Evolutionary conservation across 2,113 vertebrate genomes (phyloP), one percentile per base, ranked within the genome.

Genomic region (Pterocles burchelli): DNA sequence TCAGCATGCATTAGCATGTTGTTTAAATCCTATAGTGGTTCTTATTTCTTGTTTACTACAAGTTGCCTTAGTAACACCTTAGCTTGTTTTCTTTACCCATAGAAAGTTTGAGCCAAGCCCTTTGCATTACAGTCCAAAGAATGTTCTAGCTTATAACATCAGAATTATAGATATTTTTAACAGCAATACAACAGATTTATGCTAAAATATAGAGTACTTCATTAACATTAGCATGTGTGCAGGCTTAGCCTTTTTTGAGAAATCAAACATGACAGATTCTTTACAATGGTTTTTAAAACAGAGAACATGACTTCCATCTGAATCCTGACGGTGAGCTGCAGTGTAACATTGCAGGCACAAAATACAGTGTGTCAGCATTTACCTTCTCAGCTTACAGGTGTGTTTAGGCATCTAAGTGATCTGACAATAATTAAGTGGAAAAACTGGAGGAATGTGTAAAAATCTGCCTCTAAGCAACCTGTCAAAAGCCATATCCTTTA

Each of bases 401-500:
- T 33, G 29, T 66, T 92, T 61, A 74, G 29, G 24, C 29, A 67
- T 38, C 36, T 77, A 55, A 86, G 48, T 46, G 33, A 73, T 43
- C 12, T 0, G 0, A 66, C 25, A 84, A 71, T 11, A 85, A 88
- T 41, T 83, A 73, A 81, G 34, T 1, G 5, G 59, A 74, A 93
- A 90, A 76, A 36, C 3, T 48, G 11, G 10, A 59, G 4, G 10
- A 67, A 70, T 82, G 82, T 87, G 29, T 51, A 6, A 21, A 79
- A 89, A 73, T 36, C 22, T 75, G 81, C 0, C 63, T 83, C n/a
- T 88, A 55, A 71, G 72, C 51, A 77, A 67, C 9, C 34, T 71
- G 29, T 45, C 65, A 71, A 90, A 96, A 95, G 15, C 13, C 78
- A 70, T 62, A 73, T 28, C 31, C 18, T 91, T 80, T 84, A 85